A percentile compares a stretch with the other conserved stretches of the same genome.
These are phyloP conservation scores for Apostichopus japonicus DNA, from an alignment of 35 echinoderm and acorn worm genomes.

Conservation along the genomic window DNA sequence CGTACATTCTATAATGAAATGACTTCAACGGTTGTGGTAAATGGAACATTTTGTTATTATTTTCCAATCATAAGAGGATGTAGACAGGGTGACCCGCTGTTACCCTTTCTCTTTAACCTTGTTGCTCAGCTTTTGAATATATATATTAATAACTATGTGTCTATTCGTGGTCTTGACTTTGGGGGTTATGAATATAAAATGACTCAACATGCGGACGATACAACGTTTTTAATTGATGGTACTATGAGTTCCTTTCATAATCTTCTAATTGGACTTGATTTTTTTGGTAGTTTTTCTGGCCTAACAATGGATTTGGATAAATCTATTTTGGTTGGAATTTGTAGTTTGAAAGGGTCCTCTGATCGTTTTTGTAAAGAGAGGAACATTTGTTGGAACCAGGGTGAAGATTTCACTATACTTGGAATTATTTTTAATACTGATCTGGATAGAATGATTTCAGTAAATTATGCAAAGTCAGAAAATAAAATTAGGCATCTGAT, in stretches of 20 bases:
- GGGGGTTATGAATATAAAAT: too few relatives aligned
- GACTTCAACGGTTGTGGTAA: background rate
- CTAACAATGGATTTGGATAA: too few relatives aligned
- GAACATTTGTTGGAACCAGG: too few relatives aligned
- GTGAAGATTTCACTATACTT: too few relatives aligned
- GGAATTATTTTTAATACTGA: constrained; percentile 7
- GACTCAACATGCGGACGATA: background rate
- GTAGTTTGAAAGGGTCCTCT: too few relatives aligned
- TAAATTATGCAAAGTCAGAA: background rate
- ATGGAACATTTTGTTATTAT: constrained; percentile 6
- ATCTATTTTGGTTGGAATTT: too few relatives aligned
- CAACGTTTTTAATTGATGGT: constrained; percentile 1
- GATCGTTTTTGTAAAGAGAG: too few relatives aligned
- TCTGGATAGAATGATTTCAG: background rate
- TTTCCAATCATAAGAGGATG: background rate
- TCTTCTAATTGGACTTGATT: too few relatives aligned
- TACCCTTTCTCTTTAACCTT: background rate
- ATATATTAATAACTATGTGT: background rate
- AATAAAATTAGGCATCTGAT: background rate
- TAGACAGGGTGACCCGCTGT: background rate
- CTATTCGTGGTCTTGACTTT: background rate
- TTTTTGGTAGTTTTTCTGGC: too few relatives aligned
- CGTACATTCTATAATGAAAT: background rate
- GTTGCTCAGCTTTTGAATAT: background rate
- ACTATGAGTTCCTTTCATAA: background rate